Base-by-base conservation (phyloP, 2,888 invertebrate genomes). In the Macrosiphum euphorbiae region DNA sequence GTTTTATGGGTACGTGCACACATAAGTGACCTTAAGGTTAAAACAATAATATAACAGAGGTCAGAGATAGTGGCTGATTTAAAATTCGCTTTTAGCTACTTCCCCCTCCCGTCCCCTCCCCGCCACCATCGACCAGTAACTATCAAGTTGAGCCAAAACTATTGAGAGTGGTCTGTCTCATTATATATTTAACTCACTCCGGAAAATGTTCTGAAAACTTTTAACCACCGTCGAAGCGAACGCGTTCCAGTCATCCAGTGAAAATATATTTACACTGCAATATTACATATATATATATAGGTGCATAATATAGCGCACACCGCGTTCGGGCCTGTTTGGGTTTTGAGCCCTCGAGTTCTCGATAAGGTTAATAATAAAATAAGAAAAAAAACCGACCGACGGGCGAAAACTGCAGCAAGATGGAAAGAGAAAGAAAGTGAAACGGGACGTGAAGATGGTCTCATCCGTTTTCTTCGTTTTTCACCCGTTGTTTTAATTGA, bases 401-500 rank as follows among this genome's bases (percentile, higher is more conserved):
- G 41, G 35, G 16, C 61, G n/a, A 78, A 61, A 88, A n/a, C 20
- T 35, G 20, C 35, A 35, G 78, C 20, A 35, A 67, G n/a, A 78
- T 13, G 35, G 28, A 91, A 28, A 58, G 10, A 58, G n/a, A 8
- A 50, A 50, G 47, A 50, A 90, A 67, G 24, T 67, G 35, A 67
- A 90, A 55, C 47, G 26, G 24, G 10, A 44, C 20, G 28, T 28
- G 44, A 55, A 47, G n/a, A 35, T 50, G 20, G n/a, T 52, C 44
- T 78, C 35, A 4, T 67, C 1, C 52, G 78, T 84, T 84, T 52
- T 10, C n/a, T 26, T 44, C 88, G 26, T 44, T 55, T 55, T 58
- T n/a, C 55, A 4, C 55, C 44, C 55, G n/a, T 92, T 61, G 13
- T 50, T 90, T 92, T 91, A 92, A 92, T 92, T 92, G 91, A 92